Evolutionary conservation across 2,797 vertebrate species (phyloP).

Genomic region (Sarcophilus harrisii): DNA sequence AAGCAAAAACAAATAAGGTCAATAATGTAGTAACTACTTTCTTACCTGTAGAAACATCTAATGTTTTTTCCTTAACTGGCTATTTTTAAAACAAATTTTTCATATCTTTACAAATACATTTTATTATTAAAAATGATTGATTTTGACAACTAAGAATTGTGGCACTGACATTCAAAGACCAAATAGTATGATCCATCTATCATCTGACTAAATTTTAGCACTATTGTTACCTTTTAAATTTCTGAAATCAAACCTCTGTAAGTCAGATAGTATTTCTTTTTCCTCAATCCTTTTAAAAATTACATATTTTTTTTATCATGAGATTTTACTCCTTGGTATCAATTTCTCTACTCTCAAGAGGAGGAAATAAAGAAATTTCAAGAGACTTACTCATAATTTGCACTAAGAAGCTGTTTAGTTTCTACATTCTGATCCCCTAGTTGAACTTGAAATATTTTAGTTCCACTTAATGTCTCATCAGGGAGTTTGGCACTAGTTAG

Average conservation of each 20-base stretch:
- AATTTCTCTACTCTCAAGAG: constrained; percentile 43
- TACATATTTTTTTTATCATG: constrained; percentile 46
- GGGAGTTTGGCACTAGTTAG: constrained; percentile 90
- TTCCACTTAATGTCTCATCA: constrained; percentile 87
- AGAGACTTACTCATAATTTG: constrained; percentile 94
- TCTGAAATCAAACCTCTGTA: constrained; percentile 27
- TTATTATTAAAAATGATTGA: constrained; percentile 26
- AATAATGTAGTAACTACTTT: background rate
- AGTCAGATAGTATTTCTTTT: constrained; percentile 43
- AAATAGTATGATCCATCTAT: background rate
- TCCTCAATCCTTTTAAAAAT: constrained; percentile 48
- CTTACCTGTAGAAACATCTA: constrained; percentile 29
- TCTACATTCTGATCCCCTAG: constrained; percentile 86
- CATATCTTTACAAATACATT: background rate
- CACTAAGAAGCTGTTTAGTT: constrained; percentile 91
- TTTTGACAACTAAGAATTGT: constrained; percentile 6
- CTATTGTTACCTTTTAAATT: constrained; percentile 34
- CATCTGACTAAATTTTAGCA: constrained; percentile 26
- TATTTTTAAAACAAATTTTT: constrained; percentile 35
- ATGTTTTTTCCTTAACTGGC: constrained; percentile 29
- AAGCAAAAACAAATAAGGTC: background rate
- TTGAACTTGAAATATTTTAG: constrained; percentile 89
- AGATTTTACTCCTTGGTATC: constrained; percentile 29
- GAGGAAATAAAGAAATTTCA: constrained; percentile 13
- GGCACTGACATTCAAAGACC: constrained; percentile 30